Conservation (phyloP, 2,797 vertebrate species). For the Leucoraja ocellata region DNA sequence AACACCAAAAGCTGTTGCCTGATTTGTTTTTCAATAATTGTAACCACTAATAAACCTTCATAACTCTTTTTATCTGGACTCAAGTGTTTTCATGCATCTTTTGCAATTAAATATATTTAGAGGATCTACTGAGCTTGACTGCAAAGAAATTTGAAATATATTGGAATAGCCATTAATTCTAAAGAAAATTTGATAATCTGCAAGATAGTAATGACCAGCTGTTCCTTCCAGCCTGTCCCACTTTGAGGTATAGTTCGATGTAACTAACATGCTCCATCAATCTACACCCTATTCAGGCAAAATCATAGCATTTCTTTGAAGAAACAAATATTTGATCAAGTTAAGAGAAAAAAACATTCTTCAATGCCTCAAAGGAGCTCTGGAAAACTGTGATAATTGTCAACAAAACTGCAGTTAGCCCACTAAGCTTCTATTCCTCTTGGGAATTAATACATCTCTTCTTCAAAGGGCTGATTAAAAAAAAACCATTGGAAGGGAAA, state of each 20-base stretch:
- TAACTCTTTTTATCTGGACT: not conserved
- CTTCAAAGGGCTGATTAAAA: not conserved
- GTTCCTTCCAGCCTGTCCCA: not conserved
- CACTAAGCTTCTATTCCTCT: not conserved
- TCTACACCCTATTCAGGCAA: too few relatives aligned
- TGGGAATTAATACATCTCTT: not conserved
- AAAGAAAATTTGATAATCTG: not conserved
- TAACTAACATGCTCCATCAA: not conserved
- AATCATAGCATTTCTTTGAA: not conserved
- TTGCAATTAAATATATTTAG: not conserved
- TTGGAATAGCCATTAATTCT: not conserved
- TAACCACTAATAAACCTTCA: not conserved
- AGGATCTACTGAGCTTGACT: not conserved
- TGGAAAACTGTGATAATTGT: not conserved
- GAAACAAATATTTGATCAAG: not conserved
- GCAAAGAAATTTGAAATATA: not conserved
- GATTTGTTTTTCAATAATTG: not conserved
- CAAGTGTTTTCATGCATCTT: not conserved
- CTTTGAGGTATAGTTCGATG: not conserved
- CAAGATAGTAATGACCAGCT: not conserved
- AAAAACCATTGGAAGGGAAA: not conserved
- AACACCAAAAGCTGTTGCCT: not conserved
- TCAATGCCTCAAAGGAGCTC: not conserved
- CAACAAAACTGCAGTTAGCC: not conserved
- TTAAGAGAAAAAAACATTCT: not conserved